phyloP scores from a whole-genome alignment of 1,140 invertebrate genomes.

The Drosophila novamexicana region DNA sequence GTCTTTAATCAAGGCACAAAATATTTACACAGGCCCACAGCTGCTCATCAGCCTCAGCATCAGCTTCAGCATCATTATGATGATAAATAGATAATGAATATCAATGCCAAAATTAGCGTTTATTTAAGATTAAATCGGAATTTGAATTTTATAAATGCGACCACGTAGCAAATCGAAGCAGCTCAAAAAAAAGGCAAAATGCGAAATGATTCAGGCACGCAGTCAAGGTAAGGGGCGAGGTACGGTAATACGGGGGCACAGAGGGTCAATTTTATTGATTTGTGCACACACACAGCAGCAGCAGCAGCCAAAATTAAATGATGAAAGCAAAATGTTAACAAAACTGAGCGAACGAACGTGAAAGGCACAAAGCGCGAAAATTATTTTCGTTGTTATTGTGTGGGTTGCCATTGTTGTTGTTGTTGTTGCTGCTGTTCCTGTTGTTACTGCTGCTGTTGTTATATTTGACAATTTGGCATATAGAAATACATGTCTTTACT shows the following conservation, averaged over 20 bases:
- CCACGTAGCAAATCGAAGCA: constrained; percentile 31
- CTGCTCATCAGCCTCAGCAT: constrained; percentile 5
- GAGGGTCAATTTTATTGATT: constrained; percentile 73
- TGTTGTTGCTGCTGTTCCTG: constrained; percentile 25
- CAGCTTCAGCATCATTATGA: constrained; percentile 9
- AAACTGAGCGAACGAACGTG: constrained; percentile 45
- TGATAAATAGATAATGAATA: constrained; percentile 49
- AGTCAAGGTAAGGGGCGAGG: background rate
- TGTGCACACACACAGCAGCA: constrained; percentile 36
- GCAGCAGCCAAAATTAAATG: constrained; percentile 68
- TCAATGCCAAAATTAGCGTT: constrained; percentile 55
- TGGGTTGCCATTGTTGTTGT: constrained; percentile 35
- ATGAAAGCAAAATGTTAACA: constrained; percentile 61
- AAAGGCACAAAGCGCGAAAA: constrained; percentile 57
- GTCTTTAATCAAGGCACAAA: constrained; percentile 50
- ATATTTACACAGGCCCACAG: constrained; percentile 30
- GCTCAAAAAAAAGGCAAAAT: background rate
- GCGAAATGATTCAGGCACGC: constrained; percentile 15
- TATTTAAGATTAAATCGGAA: constrained; percentile 40
- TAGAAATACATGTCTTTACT: constrained; percentile 22
- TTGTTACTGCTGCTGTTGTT: constrained; percentile 25
- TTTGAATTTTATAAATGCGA: constrained; percentile 62
- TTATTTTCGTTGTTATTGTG: constrained; percentile 71
- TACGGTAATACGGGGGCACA: constrained; percentile 9
- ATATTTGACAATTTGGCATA: constrained; percentile 69